A percentile compares a stretch with the other conserved stretches of the same genome.
These are phyloP conservation scores for Sinotaia quadrata DNA, from an alignment of 2,888 invertebrate genomes.

Conservation along the genomic window DNA sequence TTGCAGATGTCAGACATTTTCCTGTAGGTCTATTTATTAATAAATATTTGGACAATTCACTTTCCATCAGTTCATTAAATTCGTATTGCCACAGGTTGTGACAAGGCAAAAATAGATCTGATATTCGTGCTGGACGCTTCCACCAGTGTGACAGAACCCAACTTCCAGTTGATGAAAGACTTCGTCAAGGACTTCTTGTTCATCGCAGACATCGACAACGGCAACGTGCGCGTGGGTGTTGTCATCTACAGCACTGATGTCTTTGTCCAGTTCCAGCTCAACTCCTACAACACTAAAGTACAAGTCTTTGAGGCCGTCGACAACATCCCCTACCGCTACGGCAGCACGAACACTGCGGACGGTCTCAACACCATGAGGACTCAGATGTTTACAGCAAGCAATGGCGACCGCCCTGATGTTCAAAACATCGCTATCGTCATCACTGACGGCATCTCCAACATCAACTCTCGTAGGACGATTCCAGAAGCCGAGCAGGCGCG, in stretches of 20 bases:
- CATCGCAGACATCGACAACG: slow-evolving; percentile 43
- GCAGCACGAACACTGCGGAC: slow-evolving; percentile 56
- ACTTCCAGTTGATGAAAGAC: slow-evolving; percentile 40
- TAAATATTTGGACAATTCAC: too few relatives aligned
- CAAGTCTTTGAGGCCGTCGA: slow-evolving; percentile 53
- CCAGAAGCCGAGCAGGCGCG: slow-evolving; percentile 54
- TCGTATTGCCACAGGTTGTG: slow-evolving; percentile 32
- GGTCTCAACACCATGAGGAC: slow-evolving; percentile 47
- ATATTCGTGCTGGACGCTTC: slow-evolving; percentile 57
- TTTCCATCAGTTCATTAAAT: too few relatives aligned
- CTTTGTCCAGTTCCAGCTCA: slow-evolving; percentile 59
- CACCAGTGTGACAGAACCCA: slow-evolving; percentile 44
- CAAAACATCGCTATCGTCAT: slow-evolving; percentile 58
- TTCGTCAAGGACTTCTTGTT: slow-evolving; percentile 42
- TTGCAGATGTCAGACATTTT: too few relatives aligned
- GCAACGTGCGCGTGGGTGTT: slow-evolving; percentile 35
- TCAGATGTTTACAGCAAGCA: slow-evolving; percentile 40
- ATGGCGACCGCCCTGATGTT: slow-evolving; percentile 58
- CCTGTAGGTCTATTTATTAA: too few relatives aligned
- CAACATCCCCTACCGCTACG: slow-evolving; percentile 47
- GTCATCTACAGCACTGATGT: slow-evolving; percentile 49
- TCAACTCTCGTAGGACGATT: slow-evolving; percentile 57
- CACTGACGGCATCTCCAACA: slow-evolving; percentile 66
- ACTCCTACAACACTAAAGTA: slow-evolving; percentile 40
- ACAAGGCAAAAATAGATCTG: slow-evolving; percentile 45